Base-by-base conservation (phyloP, 2,113 vertebrate species). In the Plotosus lineatus region DNA sequence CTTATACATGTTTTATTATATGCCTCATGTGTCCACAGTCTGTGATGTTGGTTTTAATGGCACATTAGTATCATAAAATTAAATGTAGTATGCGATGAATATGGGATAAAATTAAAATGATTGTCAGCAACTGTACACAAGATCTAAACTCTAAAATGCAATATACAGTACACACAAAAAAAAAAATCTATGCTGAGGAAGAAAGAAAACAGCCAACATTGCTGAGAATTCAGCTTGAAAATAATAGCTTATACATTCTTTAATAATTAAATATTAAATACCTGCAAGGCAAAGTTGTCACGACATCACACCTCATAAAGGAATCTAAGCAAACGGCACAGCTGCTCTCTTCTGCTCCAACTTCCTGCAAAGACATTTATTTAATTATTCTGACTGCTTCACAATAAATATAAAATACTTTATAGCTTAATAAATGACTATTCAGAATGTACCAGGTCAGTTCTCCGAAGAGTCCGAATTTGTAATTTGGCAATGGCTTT, bases 301-400 rank as follows among this genome's bases (percentile, higher is more conserved):
- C 94, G 60, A 96, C 91, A 7, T 98, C 96, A 1, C 95, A 94
- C 0, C 88, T 89, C 82, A 93, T 95, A 92, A 96, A 98, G 2
- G 90, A 87, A 12, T 98, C 97, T 14, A 98, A 95, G 81, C 97
- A 98, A 78, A 98, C 95, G 1, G 94, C 97, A 73, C 97, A 98
- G 88, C 88, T 90, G 6, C 95, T 89, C 31, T 90, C 90, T 79
- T 98, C 96, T 2, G 93, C 92, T 7, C 88, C 91, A 0, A 91
- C 94, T 84, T 95, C 95, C 94, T 95, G 50, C 23, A 72, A 69
- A 80, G 26, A 81, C 53, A 82, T 7, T 56, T 21, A 73, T 38
- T 40, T 38, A 1, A 42, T 26, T 10, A 23, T 42, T 73, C 26
- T 72, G 56, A 69, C 23, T 44, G 10, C 19, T 10, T 38, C 9